Evolutionary conservation across 2,113 vertebrate genomes (phyloP).

Genomic region (Taxidea taxus): DNA sequence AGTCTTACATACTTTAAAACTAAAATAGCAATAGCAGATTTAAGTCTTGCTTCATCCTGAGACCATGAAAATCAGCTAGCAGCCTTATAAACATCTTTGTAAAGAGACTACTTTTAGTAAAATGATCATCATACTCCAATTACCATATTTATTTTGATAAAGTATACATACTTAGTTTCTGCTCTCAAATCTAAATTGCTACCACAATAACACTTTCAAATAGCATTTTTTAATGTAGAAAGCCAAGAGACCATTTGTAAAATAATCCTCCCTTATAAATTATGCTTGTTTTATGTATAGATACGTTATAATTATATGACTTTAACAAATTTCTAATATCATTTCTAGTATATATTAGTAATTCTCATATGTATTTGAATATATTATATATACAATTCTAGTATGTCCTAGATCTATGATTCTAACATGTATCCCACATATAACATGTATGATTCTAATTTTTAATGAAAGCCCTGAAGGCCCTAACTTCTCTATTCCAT

Average conservation of each 20-base stretch:
- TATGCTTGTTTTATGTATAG: background rate
- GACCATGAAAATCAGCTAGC: background rate
- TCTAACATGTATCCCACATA: background rate
- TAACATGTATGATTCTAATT: background rate
- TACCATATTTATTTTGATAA: background rate
- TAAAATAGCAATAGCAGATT: background rate
- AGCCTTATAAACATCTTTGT: background rate
- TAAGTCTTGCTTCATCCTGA: background rate
- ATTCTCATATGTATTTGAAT: background rate
- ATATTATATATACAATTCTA: background rate
- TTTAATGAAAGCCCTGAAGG: background rate
- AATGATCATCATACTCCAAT: background rate
- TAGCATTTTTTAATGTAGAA: background rate
- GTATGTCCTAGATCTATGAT: background rate
- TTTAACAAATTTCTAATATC: background rate
- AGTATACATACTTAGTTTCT: background rate
- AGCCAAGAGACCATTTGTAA: background rate
- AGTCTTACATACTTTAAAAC: background rate
- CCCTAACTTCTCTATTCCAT: background rate
- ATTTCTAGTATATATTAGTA: background rate
- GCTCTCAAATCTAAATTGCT: background rate
- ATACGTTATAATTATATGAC: background rate
- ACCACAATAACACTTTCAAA: background rate
- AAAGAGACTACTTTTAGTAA: background rate
- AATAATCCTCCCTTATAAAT: background rate